Evolutionary conservation across 2,888 invertebrate genomes (phyloP).

Genomic region (Stomorhina lunata): DNA sequence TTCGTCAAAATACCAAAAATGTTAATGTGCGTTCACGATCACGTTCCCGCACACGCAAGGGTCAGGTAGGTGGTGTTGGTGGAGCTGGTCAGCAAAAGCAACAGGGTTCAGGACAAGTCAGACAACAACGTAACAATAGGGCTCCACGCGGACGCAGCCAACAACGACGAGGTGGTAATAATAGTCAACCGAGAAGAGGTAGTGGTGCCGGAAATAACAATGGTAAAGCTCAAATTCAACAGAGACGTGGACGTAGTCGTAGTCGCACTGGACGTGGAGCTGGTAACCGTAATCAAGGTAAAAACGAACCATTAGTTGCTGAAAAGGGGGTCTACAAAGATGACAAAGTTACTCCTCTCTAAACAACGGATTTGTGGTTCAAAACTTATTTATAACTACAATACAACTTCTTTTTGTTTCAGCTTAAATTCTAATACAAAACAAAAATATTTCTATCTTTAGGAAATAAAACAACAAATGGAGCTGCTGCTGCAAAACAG

Average conservation of each 20-base stretch:
- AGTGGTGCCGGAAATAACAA: constrained; percentile 61
- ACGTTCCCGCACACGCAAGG: constrained; percentile 73
- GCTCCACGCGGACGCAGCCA: constrained; percentile 73
- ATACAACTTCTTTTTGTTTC: constrained; percentile 42
- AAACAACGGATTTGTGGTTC: constrained; percentile 56
- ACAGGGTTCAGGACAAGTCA: constrained; percentile 63
- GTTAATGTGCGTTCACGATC: constrained; percentile 72
- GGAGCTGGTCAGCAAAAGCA: constrained; percentile 65
- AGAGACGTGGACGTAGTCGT: constrained; percentile 77
- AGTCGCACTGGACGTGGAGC: constrained; percentile 71
- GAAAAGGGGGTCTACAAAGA: constrained; percentile 18
- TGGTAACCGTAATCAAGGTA: constrained; percentile 74
- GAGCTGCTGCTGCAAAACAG: constrained; percentile 47
- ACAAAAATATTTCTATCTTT: constrained; percentile 53
- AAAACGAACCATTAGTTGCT: constrained; percentile 70
- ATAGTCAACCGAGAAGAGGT: constrained; percentile 53
- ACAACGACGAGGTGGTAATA: constrained; percentile 69
- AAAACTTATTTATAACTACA: constrained; percentile 25
- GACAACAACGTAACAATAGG: constrained; percentile 65
- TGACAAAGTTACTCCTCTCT: constrained; percentile 34
- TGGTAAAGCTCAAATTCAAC: constrained; percentile 70
- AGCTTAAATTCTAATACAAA: constrained; percentile 51
- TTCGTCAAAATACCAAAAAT: constrained; percentile 57
- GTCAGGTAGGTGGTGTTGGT: constrained; percentile 68
- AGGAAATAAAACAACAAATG: constrained; percentile 71